phyloP scores from a whole-genome alignment of 2,888 invertebrate species.

The Octonoba sinensis region DNA sequence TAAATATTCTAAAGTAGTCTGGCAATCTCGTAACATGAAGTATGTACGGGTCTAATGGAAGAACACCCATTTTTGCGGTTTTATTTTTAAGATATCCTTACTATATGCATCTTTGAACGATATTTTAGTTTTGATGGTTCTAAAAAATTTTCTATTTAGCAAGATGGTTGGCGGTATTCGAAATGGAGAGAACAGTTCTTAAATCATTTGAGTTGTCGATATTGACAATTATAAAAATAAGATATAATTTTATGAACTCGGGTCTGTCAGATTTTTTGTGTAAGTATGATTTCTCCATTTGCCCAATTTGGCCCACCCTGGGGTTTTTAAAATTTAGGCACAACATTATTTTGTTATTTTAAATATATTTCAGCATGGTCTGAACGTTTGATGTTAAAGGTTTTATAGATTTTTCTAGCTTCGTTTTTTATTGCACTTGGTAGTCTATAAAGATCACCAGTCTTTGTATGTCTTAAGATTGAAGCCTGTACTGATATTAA shows the following conservation, averaged over 20 bases:
- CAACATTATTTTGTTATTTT: slow-evolving; percentile 5
- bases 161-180: too few relatives aligned
- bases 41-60: too few relatives aligned
- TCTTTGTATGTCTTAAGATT: slow-evolving; percentile 1
- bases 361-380: slow-evolving; percentile 8
- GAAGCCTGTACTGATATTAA: neutral
- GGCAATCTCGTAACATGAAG: too few relatives aligned
- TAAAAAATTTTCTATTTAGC: too few relatives aligned
- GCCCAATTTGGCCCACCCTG: neutral
- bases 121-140: too few relatives aligned
- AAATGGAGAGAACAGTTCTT: too few relatives aligned
- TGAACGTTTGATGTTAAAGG: slow-evolving; percentile 8
- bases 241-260: neutral
- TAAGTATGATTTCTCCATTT: neutral
- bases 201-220: too few relatives aligned
- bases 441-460: slow-evolving; percentile 1
- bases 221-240: neutral
- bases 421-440: slow-evolving; percentile 1
- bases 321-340: slow-evolving; percentile 5
- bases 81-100: too few relatives aligned
- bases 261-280: neutral
- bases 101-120: too few relatives aligned
- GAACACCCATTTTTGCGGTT: too few relatives aligned
- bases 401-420: slow-evolving; percentile 5
- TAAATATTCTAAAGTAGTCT: too few relatives aligned